These are phyloP conservation scores for Astyanax mexicanus DNA, from an alignment of 2,797 vertebrate species.

Conservation along the genomic window DNA sequence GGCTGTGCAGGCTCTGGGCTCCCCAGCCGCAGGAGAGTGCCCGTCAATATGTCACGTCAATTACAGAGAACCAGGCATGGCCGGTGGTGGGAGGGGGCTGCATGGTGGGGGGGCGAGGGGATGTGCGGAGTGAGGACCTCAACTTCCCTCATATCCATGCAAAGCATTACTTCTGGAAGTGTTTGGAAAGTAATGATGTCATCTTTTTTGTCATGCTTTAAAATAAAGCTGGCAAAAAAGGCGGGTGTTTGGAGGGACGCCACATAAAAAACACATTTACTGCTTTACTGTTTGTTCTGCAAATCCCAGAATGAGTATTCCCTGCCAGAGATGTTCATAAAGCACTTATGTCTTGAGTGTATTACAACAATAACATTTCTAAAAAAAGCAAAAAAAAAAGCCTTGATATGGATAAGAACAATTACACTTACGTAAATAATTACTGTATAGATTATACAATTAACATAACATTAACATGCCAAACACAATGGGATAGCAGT, in stretches of 20 bases:
- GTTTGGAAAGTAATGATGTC: background rate
- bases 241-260: too few relatives aligned
- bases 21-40: conserved; percentile 78
- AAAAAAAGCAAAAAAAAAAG: too few relatives aligned
- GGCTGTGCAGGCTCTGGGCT: conserved; percentile 71
- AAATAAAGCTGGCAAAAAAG: background rate
- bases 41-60: conserved; percentile 86
- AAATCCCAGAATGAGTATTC: background rate
- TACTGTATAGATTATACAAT: too few relatives aligned
- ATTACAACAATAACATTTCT: too few relatives aligned
- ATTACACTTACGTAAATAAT: too few relatives aligned
- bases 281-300: background rate
- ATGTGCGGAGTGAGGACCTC: background rate
- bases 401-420: too few relatives aligned
- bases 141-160: conserved; percentile 2
- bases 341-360: too few relatives aligned
- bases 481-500: too few relatives aligned
- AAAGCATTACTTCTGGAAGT: conserved; percentile 19
- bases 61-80: conserved; percentile 65
- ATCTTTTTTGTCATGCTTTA: background rate
- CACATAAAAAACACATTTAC: too few relatives aligned
- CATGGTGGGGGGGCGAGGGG: conserved; percentile 6
- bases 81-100: conserved; percentile 52
- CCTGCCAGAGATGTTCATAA: too few relatives aligned
- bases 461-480: too few relatives aligned